Evolutionary conservation across 2,888 invertebrate genomes (phyloP), one percentile per base, ranked within the genome.

Genomic region (Oscheius myriophilus): DNA sequence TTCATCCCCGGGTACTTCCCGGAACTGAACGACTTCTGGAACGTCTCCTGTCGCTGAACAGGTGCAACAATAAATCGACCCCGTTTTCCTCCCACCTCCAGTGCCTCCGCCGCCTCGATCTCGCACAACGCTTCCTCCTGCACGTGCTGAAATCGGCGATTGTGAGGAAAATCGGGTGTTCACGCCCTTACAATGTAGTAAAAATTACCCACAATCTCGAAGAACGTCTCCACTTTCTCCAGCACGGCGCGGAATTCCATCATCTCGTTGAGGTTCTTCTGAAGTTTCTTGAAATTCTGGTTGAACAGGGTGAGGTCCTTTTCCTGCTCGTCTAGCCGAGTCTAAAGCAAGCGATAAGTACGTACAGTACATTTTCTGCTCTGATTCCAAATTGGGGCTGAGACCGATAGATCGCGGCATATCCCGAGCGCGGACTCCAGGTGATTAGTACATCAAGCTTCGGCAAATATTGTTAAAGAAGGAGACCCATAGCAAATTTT

Each of bases 251-350:
- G 63, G 64, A 71, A 73, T 42, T 79, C 79, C 21, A 49, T 67
- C n/a, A 72, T 61, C 55, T 72, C 74, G 43, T 76, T 79, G 52
- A 76, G 52, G 54, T 75, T 76, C 43, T 66, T 63, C 46, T 73
- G 39, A 14, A 81, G 59, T 26, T 67, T 67, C 18, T 63, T 63
- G 51, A 84, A 84, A 55, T 81, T 84, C 26, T 63, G 55, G 46
- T 81, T 80, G 62, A 86, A 70, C 55, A 84, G 76, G 1, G 80
- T 64, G 43, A 85, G 73, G 16, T 72, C 73, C 39, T 46, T 63
- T 52, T 79, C 82, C 45, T 78, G 49, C 16, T 76, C 74, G 54
- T 72, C 75, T 18, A 80, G 61, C 42, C 54, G 61, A 7, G 39
- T 59, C 75, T 75, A 46, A 69, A 51, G 16, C n/a, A 9, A 49